Evolutionary conservation across 2,113 vertebrate species (phyloP), one percentile per base, ranked within the genome.

Genomic region (Pteruthius melanotis): DNA sequence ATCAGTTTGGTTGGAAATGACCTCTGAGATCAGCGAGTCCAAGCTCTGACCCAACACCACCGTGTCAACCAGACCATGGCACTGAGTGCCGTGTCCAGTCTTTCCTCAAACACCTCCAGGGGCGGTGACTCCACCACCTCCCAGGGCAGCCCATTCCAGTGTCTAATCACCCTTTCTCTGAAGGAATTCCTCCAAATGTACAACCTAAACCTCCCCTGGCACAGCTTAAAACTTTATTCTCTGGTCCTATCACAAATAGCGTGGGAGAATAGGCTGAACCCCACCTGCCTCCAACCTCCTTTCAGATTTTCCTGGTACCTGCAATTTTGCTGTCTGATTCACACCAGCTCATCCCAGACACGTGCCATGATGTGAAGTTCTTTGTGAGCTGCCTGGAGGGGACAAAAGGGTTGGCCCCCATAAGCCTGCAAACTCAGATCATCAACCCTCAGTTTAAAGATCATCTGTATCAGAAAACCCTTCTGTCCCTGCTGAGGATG

Each of bases 61-160:
- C 3, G 9, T 18, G 23, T 39, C 33, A 59, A 16, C 27, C 53
- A 39, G 37, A 24, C 21, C 23, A 16, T 49, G 57, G 37, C 44
- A 57, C 31, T n/a, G 23, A 33, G 28, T 6, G 60, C 33, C 0
- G 0, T 6, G 2, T 44, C 33, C 52, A 89, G 33, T 24, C 75
- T 52, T 63, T n/a, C 60, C 52, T 45, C 8, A 45, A 59, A 59
- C 31, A 30, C 12, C 66, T 57, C 35, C 18, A 7, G 35, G 35
- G 4, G 4, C 3, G 1, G 31, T 59, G 71, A 42, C 52, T 76
- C 61, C 31, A 28, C 27, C 42, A 37, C 13, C 12, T 52, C 33
- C 44, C 27, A 13, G 31, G 15, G 4, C 44, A 64, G 10, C 6
- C 2, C 28, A 21, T n/a, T n/a, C 45, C 45, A 20, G 2, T 11